Conservation (phyloP, 2,888 invertebrate species). For the Melipona bicolor region DNA sequence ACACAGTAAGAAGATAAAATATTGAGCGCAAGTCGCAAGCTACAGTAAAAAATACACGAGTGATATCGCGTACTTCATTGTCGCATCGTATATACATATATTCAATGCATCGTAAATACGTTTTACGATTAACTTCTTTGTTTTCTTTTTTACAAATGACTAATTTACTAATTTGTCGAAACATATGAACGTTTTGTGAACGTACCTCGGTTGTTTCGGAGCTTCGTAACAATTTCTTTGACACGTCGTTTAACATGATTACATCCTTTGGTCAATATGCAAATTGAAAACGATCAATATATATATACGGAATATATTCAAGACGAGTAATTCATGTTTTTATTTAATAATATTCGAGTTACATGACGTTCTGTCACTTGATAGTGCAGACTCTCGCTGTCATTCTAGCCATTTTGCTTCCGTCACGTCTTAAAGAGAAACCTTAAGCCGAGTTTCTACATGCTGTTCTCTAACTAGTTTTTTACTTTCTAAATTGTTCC, state of each 20-base stretch:
- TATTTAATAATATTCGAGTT: slow-evolving; percentile 20
- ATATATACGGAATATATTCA: not conserved
- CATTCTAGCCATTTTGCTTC: slow-evolving; percentile 43
- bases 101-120: not conserved
- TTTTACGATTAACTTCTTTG: not conserved
- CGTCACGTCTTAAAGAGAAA: slow-evolving; percentile 1
- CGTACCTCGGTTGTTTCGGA: slow-evolving; percentile 72
- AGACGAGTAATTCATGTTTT: not conserved
- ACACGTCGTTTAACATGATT: slow-evolving; percentile 70
- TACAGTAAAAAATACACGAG: not conserved
- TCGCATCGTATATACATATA: not conserved
- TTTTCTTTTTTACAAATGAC: not conserved
- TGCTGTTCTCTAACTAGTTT: not conserved
- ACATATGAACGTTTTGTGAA: not conserved
- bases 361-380: slow-evolving; percentile 31
- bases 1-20: not conserved
- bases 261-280: not conserved
- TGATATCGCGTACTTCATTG: not conserved
- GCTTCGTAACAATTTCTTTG: slow-evolving; percentile 65
- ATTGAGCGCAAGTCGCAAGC: not conserved
- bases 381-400: slow-evolving; percentile 8
- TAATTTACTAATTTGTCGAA: not conserved
- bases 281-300: not conserved
- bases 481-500: not conserved
- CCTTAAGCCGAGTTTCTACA: slow-evolving; percentile 34